Conservation (phyloP, 2,113 vertebrate species). For the Misgurnus mizolepis region DNA sequence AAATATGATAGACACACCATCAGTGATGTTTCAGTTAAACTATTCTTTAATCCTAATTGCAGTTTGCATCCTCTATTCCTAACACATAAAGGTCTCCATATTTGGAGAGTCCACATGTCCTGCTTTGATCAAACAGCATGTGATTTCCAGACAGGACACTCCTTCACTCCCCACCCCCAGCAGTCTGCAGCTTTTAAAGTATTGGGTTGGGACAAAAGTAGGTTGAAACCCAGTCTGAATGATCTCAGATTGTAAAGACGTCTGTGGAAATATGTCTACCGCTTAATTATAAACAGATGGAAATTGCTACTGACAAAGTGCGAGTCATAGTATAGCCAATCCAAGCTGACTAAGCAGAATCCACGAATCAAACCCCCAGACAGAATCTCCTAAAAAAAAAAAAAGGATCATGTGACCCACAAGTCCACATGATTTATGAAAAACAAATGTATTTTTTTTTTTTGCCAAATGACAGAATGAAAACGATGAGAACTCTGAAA, state of each 20-base stretch:
- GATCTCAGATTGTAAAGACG: slow-evolving; percentile 9
- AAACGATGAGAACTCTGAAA: background rate
- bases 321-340: slow-evolving; percentile 5
- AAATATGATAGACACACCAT: background rate
- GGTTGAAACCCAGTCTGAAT: slow-evolving; percentile 5
- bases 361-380: background rate
- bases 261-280: background rate
- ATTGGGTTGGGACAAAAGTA: slow-evolving; percentile 21
- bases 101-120: slow-evolving; percentile 17
- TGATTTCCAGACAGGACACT: slow-evolving; percentile 22
- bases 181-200: background rate
- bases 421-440: slow-evolving; percentile 8
- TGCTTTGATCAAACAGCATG: background rate
- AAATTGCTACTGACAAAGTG: slow-evolving; percentile 13
- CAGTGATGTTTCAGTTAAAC: background rate
- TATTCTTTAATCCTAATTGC: too few species aligned
- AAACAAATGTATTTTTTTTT: background rate
- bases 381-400: background rate
- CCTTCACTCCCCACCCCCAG: background rate
- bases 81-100: slow-evolving; percentile 2
- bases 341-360: slow-evolving; percentile 17
- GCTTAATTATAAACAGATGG: slow-evolving; percentile 42
- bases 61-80: too few species aligned
- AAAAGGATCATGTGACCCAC: background rate
- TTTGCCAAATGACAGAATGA: background rate